These are phyloP conservation scores for Drosophila bunnanda DNA, from an alignment of 2,888 invertebrate genomes.

Conservation along the genomic window DNA sequence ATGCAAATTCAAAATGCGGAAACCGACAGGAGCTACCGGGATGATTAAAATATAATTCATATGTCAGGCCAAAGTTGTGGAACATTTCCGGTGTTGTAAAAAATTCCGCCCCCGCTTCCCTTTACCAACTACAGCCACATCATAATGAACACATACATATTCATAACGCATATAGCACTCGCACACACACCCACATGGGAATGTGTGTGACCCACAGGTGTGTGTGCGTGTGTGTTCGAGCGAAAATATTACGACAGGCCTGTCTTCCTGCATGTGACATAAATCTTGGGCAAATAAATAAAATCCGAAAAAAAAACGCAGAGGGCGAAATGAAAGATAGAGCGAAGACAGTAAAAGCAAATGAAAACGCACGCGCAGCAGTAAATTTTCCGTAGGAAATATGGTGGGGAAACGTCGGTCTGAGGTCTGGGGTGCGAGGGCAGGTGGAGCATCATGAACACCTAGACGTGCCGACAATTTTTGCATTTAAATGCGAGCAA, in stretches of 20 bases:
- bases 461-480: constrained; percentile 75
- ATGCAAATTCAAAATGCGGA: constrained; percentile 30
- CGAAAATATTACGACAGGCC: constrained; percentile 49
- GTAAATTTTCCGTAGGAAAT: constrained; percentile 57
- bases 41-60: constrained; percentile 69
- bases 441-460: constrained; percentile 64
- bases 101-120: constrained; percentile 47
- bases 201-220: constrained; percentile 24
- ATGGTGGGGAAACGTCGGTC: neutral
- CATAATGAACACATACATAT: constrained; percentile 77
- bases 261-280: constrained; percentile 65
- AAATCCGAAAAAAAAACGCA: constrained; percentile 19
- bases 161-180: constrained; percentile 59
- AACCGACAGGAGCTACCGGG: constrained; percentile 19
- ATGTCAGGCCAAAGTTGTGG: constrained; percentile 64
- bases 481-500: constrained; percentile 77
- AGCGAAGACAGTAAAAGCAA: constrained; percentile 61
- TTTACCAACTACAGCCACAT: constrained; percentile 4
- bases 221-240: constrained; percentile 28
- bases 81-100: constrained; percentile 73
- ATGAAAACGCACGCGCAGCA: constrained; percentile 64
- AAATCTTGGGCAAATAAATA: constrained; percentile 75
- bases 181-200: constrained; percentile 5
- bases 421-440: constrained; percentile 12
- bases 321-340: constrained; percentile 37